Evolutionary conservation across 1,140 invertebrate species (phyloP).

Genomic region (Drosophila ogumai): DNA sequence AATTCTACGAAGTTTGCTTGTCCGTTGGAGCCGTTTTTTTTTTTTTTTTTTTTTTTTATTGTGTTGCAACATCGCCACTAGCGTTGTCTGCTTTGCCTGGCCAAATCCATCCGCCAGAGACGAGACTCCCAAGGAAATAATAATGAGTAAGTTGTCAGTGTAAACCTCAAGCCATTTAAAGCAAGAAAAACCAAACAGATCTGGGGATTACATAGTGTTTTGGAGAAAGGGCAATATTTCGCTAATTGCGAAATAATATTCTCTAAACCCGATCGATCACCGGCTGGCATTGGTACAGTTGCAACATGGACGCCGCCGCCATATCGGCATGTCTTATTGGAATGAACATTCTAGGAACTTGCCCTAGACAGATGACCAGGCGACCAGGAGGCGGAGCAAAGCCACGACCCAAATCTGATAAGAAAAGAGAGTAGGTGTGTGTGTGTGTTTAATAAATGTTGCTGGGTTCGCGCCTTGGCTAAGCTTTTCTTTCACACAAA

Average conservation of each 20-base stretch:
- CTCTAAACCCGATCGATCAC: background rate
- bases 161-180: background rate
- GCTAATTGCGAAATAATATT: background rate
- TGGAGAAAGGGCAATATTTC: background rate
- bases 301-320: constrained; percentile 1
- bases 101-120: background rate
- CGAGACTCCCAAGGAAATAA: background rate
- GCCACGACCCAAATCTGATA: constrained; percentile 39
- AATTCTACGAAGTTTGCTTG: constrained; percentile 83
- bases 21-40: constrained; percentile 26
- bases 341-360: constrained; percentile 85
- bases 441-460: background rate
- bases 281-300: background rate
- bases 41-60: no score
- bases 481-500: constrained; percentile 36
- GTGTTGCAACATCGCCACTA: constrained; percentile 2
- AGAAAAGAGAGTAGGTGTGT: background rate
- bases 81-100: constrained; percentile 45
- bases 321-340: constrained; percentile 55
- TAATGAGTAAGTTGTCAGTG: background rate
- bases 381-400: constrained; percentile 46
- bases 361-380: constrained; percentile 79
- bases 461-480: constrained; percentile 46
- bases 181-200: background rate
- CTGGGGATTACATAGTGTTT: background rate